Evolutionary conservation across 2,797 vertebrate genomes (phyloP), one percentile per base, ranked within the genome.

Genomic region (Helostoma temminkii): DNA sequence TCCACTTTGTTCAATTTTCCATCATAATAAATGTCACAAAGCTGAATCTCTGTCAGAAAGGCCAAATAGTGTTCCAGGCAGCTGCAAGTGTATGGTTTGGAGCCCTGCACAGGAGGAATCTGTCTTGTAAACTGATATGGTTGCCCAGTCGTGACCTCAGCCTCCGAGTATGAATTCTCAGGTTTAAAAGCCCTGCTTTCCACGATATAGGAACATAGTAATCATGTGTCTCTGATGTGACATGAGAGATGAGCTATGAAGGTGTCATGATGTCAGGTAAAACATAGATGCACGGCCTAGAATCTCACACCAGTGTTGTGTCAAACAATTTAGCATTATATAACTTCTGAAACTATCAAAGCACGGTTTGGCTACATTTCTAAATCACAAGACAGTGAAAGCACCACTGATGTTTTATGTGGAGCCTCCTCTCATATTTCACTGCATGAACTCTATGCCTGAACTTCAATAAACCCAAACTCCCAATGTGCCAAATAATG

Each of bases 81-180:
- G 82, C 85, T 88, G 85, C 55, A 47, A 76, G 75, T 70, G 80
- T 59, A 74, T 26, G 61, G 76, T 76, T 66, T 78, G 58, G 60
- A 84, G 82, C 61, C 67, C 53, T 37, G 81, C 83, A 83, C 83
- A 88, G 78, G 74, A 91, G 79, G 84, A 92, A 86, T 86, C 81
- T 64, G 80, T 85, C 80, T 81, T 83, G 91, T 93, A 94, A 94
- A 91, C 80, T 1, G 88, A 94, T 90, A 86, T 47, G 62, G 76
- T 87, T 82, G 84, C 80, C 82, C 84, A 93, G 86, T 84, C 72
- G 81, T 94, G 91, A 94, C 91, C 91, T 94, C 92, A 94, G 88
- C 76, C 77, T 83, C 61, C 57, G 91, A 92, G 86, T 80, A 93
- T 92, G 91, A 92, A 80, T 83, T 59, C 84, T 86, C 70, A 61